A percentile compares a stretch with the other conserved stretches of the same genome.
Conservation (phyloP, 2,113 vertebrate genomes). For the Bubo blakistoni region DNA sequence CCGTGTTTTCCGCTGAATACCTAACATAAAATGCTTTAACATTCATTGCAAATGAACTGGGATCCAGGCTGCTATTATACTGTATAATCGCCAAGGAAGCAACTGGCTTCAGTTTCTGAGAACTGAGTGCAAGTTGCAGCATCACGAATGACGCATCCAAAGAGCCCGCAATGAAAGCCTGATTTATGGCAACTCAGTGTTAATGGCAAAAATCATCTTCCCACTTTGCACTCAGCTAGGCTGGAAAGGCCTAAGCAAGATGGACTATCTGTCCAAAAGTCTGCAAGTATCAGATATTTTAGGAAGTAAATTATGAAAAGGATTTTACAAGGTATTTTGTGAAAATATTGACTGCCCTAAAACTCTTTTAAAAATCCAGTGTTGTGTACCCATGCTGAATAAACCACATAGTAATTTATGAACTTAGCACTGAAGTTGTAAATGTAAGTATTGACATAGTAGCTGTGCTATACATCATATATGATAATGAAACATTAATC, state of each 20-base stretch:
- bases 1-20: background rate
- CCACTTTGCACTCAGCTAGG: background rate
- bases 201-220: background rate
- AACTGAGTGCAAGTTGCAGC: background rate
- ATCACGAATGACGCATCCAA: background rate
- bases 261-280: background rate
- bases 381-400: background rate
- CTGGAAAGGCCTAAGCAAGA: background rate
- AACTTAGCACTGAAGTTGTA: background rate
- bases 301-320: background rate
- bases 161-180: background rate
- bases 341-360: background rate
- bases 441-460: background rate
- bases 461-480: background rate
- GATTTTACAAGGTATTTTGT: background rate
- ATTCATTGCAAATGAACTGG: background rate
- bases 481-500: background rate
- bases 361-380: background rate
- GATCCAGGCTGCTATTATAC: background rate
- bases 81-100: background rate
- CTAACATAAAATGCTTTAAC: background rate
- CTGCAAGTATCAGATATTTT: background rate
- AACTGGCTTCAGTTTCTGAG: background rate
- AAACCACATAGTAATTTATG: background rate
- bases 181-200: background rate